phyloP scores from a whole-genome alignment of 2,888 invertebrate genomes.

The Aporophyla lueneburgensis region DNA sequence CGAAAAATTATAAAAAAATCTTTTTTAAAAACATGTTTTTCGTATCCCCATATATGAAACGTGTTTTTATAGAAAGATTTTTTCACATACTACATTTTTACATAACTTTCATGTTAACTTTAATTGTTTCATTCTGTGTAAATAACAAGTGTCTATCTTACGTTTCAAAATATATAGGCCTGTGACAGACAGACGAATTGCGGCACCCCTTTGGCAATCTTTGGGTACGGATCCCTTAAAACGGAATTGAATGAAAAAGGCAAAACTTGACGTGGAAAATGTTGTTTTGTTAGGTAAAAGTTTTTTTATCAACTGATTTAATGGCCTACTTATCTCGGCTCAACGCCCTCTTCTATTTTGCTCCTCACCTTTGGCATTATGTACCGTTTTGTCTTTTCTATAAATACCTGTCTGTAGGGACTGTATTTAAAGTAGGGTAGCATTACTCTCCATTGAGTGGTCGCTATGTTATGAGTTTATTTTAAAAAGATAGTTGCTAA shows the following conservation, averaged over 20 bases:
- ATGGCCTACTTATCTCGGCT: constrained; percentile 38
- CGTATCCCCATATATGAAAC: no score
- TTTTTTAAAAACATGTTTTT: no score
- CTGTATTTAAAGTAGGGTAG: constrained; percentile 30
- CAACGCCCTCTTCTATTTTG: constrained; percentile 35
- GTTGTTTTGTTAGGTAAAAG: constrained; percentile 26
- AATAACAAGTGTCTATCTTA: no score
- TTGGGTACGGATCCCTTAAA: neutral
- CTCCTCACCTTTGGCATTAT: constrained; percentile 45
- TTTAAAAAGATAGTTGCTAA: neutral
- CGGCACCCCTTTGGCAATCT: neutral
- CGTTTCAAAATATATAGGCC: no score
- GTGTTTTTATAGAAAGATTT: no score
- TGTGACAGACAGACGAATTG: neutral
- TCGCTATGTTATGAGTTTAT: neutral
- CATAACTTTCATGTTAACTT: no score
- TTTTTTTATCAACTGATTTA: constrained; percentile 29
- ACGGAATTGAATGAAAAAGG: neutral
- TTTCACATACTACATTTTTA: no score
- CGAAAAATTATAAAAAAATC: no score
- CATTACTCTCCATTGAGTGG: constrained; percentile 8
- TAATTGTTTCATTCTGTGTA: no score
- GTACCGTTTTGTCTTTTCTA: constrained; percentile 30
- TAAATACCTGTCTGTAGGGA: constrained; percentile 28
- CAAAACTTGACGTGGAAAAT: constrained; percentile 22